Conservation (phyloP, 2,888 invertebrate species). For the Hemistola chrysoprasaria region DNA sequence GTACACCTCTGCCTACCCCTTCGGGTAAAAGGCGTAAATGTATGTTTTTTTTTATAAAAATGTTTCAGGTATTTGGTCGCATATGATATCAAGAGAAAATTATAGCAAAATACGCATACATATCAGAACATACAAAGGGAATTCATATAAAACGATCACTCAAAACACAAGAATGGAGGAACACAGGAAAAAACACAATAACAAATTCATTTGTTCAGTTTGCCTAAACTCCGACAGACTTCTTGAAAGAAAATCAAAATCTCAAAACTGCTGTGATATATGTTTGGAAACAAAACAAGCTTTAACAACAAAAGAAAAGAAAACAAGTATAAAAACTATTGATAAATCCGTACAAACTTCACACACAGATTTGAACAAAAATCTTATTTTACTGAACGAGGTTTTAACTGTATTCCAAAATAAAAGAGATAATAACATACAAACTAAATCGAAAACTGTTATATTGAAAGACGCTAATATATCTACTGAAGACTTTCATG, state of each 20-base stretch:
- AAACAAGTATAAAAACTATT: constrained; percentile 17
- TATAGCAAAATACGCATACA: constrained; percentile 49
- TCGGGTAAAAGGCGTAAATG: too few species aligned
- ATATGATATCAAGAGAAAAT: constrained; percentile 50
- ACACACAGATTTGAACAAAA: constrained; percentile 42
- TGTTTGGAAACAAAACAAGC: constrained; percentile 8
- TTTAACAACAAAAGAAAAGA: constrained; percentile 15
- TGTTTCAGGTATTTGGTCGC: constrained; percentile 31
- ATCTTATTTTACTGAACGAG: constrained; percentile 60
- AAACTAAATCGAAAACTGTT: constrained; percentile 37
- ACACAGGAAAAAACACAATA: constrained; percentile 26
- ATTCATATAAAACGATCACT: constrained; percentile 3
- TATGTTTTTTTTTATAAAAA: too few species aligned
- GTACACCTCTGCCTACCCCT: too few species aligned
- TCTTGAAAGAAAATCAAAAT: constrained; percentile 34
- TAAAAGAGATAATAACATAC: constrained; percentile 45
- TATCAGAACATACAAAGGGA: constrained; percentile 52
- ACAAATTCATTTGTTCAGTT: constrained; percentile 55
- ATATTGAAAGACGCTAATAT: constrained; percentile 54
- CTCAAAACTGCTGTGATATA: constrained; percentile 32
- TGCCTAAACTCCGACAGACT: constrained; percentile 47
- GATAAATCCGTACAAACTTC: constrained; percentile 53
- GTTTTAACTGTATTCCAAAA: constrained; percentile 64
- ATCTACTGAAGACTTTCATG: constrained; percentile 39
- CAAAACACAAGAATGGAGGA: constrained; percentile 30